These are phyloP conservation scores for Myrmecophaga tridactyla DNA, from an alignment of 2,113 vertebrate species.

Conservation along the genomic window DNA sequence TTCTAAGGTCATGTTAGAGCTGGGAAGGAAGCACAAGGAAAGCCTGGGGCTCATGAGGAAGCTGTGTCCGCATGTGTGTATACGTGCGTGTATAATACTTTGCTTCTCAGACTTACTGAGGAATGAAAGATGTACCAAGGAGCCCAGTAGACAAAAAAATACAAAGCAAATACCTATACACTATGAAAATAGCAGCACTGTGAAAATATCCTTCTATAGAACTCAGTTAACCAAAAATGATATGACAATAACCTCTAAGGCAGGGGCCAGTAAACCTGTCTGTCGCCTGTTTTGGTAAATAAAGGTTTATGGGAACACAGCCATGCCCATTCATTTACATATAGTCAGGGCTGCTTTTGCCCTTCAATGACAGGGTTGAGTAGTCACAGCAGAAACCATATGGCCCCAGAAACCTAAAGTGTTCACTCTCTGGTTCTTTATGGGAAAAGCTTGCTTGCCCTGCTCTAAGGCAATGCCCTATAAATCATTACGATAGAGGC, in stretches of 20 bases:
- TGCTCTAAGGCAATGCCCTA: neutral
- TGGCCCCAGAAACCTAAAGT: neutral
- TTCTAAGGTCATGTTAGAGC: neutral
- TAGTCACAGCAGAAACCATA: neutral
- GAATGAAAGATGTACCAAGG: neutral
- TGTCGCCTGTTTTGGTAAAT: neutral
- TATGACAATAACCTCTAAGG: neutral
- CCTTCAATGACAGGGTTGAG: neutral
- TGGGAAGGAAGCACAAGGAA: neutral
- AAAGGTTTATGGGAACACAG: neutral
- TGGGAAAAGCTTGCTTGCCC: neutral
- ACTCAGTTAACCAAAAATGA: neutral
- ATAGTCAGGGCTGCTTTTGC: neutral
- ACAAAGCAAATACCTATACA: neutral
- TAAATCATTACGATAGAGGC: neutral
- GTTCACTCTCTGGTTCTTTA: neutral
- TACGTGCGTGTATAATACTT: too few relatives aligned
- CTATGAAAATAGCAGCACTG: neutral
- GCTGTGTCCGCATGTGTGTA: neutral
- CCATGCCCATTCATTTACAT: neutral
- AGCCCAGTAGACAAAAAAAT: neutral
- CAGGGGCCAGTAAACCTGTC: neutral
- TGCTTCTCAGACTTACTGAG: neutral
- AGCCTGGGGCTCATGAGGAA: neutral
- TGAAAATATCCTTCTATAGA: neutral